Base-by-base conservation (phyloP, 2,888 invertebrate genomes). In the Shargacucullia verbasci region DNA sequence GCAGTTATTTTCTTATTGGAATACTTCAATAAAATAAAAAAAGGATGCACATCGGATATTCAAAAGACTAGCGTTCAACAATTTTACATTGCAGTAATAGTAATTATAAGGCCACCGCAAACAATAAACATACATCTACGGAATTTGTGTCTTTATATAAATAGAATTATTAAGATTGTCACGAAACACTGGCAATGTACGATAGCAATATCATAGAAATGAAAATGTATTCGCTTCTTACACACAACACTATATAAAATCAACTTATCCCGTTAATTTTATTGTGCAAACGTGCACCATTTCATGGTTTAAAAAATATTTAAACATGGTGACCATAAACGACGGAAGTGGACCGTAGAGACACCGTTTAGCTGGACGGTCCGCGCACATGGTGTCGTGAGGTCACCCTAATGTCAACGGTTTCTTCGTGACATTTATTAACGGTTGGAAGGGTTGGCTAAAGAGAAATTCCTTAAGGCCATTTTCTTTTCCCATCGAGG, bases 381-480 rank as follows among this genome's bases (percentile, higher is more conserved):
- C 76, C 73, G 64, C 49, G 74, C 81, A 79, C 78, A 74, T 77
- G 80, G 71, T 73, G 69, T 58, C 25, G 45, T 63, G 68, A 53
- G 73, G 73, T 68, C 76, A 70, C 76, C 84, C 84, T 66, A 85
- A 83, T 86, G 88, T 87, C 88, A 88, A 85, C 81, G 83, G 77
- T 77, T 65, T 65, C 69, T 70, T 74, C 69, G 70, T 90, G 91
- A 92, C 91, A 90, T 92, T 93, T 93, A 93, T 91, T 91, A 92
- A 91, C 89, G 86, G 81, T 74, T 76, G 72, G 82, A 88, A 88
- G 91, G 91, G 88, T 90, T 88, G 79, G 73, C 56, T 70, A 70
- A 66, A 75, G 67, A 85, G 79, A 84, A 86, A 88, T 91, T 88
- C 88, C 82, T 83, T 72, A 80, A 73, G 82, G 83, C 87, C 84